phyloP scores from a whole-genome alignment of 2,797 vertebrate genomes.

The Adrianichthys oophorus region DNA sequence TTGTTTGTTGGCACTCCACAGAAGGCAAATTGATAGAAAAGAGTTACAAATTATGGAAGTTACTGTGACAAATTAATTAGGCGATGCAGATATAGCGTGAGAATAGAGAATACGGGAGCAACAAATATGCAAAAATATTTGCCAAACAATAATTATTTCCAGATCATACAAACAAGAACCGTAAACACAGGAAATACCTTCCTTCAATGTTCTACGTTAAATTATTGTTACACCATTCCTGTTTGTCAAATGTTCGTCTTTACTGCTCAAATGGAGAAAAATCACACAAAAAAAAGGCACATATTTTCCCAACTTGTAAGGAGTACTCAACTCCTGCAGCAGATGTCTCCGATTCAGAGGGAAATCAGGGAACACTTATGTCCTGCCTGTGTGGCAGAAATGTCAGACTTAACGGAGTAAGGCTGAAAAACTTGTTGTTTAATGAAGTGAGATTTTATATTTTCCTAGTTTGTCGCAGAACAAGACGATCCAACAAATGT shows the following conservation, averaged over 20 bases:
- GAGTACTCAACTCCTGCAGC: conserved; percentile 52
- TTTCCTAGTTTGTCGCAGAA: conserved; percentile 49
- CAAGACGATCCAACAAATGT: conserved; percentile 55
- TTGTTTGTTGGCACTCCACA: conserved; percentile 15
- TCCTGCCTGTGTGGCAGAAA: conserved; percentile 58
- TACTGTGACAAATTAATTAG: conserved; percentile 22
- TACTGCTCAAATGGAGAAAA: conserved; percentile 21
- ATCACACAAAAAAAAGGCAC: conserved; percentile 44
- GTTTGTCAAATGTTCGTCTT: conserved; percentile 42
- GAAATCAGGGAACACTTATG: conserved; percentile 36
- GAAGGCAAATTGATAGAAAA: conserved; percentile 8
- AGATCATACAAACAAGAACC: conserved; percentile 40
- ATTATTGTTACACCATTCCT: conserved; percentile 46
- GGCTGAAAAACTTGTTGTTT: conserved; percentile 53
- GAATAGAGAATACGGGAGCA: neutral
- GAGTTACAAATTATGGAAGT: conserved; percentile 25
- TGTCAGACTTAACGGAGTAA: conserved; percentile 42
- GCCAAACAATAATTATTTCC: no score
- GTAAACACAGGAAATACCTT: conserved; percentile 49
- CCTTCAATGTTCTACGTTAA: conserved; percentile 44
- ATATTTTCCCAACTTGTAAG: conserved; percentile 36
- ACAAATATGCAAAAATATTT: no score
- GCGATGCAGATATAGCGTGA: conserved; percentile 7
- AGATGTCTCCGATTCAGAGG: conserved; percentile 52
- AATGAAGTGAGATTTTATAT: conserved; percentile 55